Percentiles rank a stretch among this genome's conserved stretches.
Conservation (phyloP, 2,113 vertebrate genomes). For the Ictidomys tridecemlineatus region DNA sequence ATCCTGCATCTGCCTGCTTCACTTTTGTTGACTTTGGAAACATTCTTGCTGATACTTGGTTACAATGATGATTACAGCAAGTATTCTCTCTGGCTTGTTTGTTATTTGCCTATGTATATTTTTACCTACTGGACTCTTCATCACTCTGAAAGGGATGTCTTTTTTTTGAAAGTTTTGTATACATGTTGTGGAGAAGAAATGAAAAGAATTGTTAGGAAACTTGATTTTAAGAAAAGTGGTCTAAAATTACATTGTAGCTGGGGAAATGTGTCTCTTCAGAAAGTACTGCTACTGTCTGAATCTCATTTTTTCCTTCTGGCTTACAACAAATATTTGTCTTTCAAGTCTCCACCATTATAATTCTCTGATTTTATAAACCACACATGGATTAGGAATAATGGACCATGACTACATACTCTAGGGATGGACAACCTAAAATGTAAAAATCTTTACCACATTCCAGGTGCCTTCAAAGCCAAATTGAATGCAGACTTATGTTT, state of each 20-base stretch:
- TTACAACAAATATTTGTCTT: constrained; percentile 48
- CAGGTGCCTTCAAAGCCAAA: constrained; percentile 10
- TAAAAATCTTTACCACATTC: constrained; percentile 34
- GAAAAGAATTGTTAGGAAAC: constrained; percentile 49
- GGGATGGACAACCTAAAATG: neutral
- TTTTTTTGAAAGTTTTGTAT: constrained; percentile 47
- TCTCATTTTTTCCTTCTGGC: constrained; percentile 62
- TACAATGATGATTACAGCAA: neutral
- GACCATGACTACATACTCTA: neutral
- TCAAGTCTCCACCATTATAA: neutral
- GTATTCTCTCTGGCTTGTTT: neutral
- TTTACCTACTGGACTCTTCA: neutral
- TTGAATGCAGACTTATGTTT: neutral
- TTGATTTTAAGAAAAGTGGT: neutral
- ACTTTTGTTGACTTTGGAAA: constrained; percentile 14
- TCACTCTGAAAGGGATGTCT: neutral
- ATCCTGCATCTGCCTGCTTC: neutral
- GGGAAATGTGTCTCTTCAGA: constrained; percentile 14
- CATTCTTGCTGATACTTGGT: neutral
- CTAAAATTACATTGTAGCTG: neutral
- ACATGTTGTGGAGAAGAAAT: neutral
- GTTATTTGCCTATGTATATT: neutral
- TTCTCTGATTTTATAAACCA: constrained; percentile 61
- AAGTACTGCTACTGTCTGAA: neutral
- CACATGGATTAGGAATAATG: neutral